phyloP scores from a whole-genome alignment of 2,113 vertebrate species.

The Daboia siamensis region DNA sequence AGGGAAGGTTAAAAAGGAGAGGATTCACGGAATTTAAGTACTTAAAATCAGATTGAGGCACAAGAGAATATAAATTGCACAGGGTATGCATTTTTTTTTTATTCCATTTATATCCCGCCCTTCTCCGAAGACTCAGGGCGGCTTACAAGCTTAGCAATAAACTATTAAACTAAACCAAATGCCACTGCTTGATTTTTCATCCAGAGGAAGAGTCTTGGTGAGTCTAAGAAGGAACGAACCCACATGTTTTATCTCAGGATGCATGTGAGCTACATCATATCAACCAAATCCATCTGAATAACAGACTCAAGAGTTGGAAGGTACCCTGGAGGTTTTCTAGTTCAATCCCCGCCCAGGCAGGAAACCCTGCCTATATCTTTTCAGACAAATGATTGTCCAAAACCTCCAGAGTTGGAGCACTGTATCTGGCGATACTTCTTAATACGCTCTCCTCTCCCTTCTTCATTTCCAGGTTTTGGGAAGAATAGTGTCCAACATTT shows the following conservation, averaged over 20 bases:
- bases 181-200: not conserved
- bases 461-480: not conserved
- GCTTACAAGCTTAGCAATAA: too few species aligned
- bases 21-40: not conserved
- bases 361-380: not conserved
- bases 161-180: accelerated
- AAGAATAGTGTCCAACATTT: not conserved
- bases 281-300: not conserved
- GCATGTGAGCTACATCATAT: not conserved
- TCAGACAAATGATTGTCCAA: not conserved
- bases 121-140: too few species aligned
- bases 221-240: not conserved
- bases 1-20: not conserved
- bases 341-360: not conserved
- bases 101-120: too few species aligned
- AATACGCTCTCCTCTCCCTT: not conserved
- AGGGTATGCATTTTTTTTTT: accelerated
- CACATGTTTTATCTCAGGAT: not conserved
- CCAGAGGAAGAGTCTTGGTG: not conserved
- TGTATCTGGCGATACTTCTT: not conserved
- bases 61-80: not conserved
- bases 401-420: not conserved
- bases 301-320: not conserved
- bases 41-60: not conserved
- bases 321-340: not conserved